These are phyloP conservation scores for Oxyura jamaicensis DNA, from an alignment of 2,113 vertebrate genomes.

Conservation along the genomic window DNA sequence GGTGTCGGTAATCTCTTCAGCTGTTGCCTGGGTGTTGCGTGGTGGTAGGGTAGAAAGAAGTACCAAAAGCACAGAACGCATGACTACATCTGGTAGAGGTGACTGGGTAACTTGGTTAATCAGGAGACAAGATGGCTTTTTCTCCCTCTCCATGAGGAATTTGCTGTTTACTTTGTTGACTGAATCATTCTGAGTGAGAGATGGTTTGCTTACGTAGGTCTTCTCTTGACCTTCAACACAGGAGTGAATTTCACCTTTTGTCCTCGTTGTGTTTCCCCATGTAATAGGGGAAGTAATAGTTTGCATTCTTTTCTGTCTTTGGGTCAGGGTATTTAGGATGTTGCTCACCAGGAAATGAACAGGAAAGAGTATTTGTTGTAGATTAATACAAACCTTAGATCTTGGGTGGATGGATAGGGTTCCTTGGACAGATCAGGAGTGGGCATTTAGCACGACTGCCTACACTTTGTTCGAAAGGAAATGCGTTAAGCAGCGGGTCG, in stretches of 20 bases:
- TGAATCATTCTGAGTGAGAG: conserved; percentile 26
- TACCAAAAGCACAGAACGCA: background rate
- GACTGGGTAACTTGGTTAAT: background rate
- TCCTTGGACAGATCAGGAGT: background rate
- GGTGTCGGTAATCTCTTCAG: background rate
- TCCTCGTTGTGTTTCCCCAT: conserved; percentile 10
- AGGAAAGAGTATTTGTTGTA: conserved; percentile 38
- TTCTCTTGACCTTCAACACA: background rate
- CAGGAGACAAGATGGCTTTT: background rate
- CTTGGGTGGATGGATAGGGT: background rate
- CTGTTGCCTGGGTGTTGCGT: background rate
- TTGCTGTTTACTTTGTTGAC: conserved; percentile 44
- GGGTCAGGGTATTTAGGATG: background rate
- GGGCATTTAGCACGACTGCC: background rate
- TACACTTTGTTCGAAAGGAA: background rate
- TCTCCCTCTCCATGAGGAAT: background rate
- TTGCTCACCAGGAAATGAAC: conserved; percentile 48
- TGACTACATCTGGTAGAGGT: conserved; percentile 8
- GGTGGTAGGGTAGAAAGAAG: background rate
- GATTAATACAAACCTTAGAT: conserved; percentile 21
- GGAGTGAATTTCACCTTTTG: conserved; percentile 53
- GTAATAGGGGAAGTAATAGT: conserved; percentile 26
- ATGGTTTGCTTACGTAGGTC: background rate
- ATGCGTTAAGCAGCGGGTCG: background rate
- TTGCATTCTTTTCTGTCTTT: conserved; percentile 48